Conservation (phyloP, 2,888 invertebrate species). For the Incurvaria masculella region DNA sequence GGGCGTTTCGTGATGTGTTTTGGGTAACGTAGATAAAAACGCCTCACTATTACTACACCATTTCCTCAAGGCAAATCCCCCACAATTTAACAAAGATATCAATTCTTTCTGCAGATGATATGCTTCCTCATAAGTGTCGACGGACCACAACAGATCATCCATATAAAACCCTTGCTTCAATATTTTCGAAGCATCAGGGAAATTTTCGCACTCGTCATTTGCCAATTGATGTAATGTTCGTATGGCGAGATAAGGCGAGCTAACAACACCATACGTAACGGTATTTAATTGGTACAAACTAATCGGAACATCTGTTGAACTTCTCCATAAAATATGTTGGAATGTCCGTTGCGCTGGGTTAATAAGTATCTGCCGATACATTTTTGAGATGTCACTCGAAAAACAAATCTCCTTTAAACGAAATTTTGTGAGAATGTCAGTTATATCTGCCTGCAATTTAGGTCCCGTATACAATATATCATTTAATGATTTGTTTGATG, state of each 20-base stretch:
- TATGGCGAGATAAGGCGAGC: slow-evolving; percentile 5
- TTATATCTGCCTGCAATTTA: slow-evolving; percentile 6
- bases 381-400: slow-evolving; percentile 4
- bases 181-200: not conserved
- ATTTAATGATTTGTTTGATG: slow-evolving; percentile 1
- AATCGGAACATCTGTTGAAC: slow-evolving; percentile 1
- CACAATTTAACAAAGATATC: not conserved
- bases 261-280: slow-evolving; percentile 5
- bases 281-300: slow-evolving; percentile 4
- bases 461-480: slow-evolving; percentile 7
- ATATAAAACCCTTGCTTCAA: slow-evolving; percentile 1
- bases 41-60: slow-evolving; percentile 5
- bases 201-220: not conserved
- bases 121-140: not conserved
- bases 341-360: not conserved
- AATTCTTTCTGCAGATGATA: not conserved
- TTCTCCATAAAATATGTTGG: slow-evolving; percentile 6
- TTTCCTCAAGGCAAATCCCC: slow-evolving; percentile 4
- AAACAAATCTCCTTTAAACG: slow-evolving; percentile 1
- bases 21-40: not conserved
- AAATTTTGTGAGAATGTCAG: not conserved
- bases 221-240: slow-evolving; percentile 6
- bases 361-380: slow-evolving; percentile 6
- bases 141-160: slow-evolving; percentile 3
- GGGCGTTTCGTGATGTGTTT: slow-evolving; percentile 1